Conservation (phyloP, 2,113 vertebrate genomes). For the Psilopsiagon aurifrons region DNA sequence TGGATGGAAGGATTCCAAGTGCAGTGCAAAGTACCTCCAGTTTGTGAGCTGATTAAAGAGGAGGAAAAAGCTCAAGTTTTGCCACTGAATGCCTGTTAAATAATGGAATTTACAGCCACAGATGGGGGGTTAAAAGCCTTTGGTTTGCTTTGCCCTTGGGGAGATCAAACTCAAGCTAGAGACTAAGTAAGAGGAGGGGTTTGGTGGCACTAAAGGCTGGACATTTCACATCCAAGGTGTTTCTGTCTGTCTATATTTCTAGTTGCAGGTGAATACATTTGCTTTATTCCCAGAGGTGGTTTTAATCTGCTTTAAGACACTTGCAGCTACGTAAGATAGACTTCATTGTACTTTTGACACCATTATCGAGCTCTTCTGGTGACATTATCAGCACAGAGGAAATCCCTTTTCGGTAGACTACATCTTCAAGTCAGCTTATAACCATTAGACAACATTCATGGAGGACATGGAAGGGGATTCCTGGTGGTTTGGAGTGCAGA, state of each 20-base stretch:
- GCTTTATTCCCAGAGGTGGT: background rate
- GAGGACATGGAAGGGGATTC: background rate
- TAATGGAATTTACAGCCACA: background rate
- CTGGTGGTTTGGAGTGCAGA: background rate
- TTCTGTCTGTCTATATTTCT: background rate
- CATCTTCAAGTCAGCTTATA: background rate
- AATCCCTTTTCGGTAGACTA: background rate
- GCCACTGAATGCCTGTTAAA: background rate
- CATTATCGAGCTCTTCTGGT: background rate
- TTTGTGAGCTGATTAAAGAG: background rate
- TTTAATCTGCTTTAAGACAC: background rate
- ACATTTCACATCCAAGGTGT: background rate
- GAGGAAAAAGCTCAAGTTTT: background rate
- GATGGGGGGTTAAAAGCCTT: background rate
- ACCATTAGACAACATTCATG: background rate
- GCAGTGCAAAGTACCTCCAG: background rate
- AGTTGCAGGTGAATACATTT: background rate
- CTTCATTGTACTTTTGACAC: background rate
- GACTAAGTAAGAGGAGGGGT: background rate
- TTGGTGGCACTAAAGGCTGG: background rate
- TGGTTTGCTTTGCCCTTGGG: background rate
- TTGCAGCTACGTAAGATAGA: background rate
- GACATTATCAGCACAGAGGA: background rate
- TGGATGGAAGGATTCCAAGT: background rate
- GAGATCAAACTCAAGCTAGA: background rate